Evolutionary conservation across 2,888 invertebrate genomes (phyloP).

Genomic region (Polydrusus pterygomalis): DNA sequence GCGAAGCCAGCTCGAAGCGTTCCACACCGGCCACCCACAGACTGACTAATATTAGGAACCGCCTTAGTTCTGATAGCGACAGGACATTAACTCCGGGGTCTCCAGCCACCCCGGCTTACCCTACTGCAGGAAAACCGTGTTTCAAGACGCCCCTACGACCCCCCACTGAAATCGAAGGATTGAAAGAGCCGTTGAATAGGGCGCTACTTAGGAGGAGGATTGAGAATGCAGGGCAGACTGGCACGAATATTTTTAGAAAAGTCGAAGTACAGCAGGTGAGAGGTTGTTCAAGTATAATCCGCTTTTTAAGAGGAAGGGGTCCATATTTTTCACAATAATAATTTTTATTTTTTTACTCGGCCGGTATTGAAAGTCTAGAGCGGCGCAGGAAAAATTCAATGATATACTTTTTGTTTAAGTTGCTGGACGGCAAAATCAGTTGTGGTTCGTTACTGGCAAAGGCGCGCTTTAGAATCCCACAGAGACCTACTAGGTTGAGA

Average conservation of each 20-base stretch:
- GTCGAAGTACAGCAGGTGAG: background rate
- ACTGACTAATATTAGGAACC: conserved; percentile 8
- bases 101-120: background rate
- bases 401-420: no score
- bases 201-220: background rate
- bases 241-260: background rate
- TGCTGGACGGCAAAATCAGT: no score
- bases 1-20: background rate
- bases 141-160: background rate
- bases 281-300: no score
- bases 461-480: no score
- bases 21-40: background rate
- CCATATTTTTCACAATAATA: no score
- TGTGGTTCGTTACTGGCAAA: no score
- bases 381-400: no score
- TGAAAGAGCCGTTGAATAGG: conserved; percentile 12
- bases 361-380: no score
- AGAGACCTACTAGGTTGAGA: no score
- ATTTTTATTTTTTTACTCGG: background rate
- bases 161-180: background rate
- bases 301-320: no score
- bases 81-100: conserved; percentile 5
- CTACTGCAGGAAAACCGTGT: background rate
- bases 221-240: background rate
- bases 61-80: background rate